A percentile compares a stretch with the other conserved stretches of the same genome.
Evolutionary conservation across 1,140 invertebrate species (phyloP).

Genomic region (Drosophila arizonae): DNA sequence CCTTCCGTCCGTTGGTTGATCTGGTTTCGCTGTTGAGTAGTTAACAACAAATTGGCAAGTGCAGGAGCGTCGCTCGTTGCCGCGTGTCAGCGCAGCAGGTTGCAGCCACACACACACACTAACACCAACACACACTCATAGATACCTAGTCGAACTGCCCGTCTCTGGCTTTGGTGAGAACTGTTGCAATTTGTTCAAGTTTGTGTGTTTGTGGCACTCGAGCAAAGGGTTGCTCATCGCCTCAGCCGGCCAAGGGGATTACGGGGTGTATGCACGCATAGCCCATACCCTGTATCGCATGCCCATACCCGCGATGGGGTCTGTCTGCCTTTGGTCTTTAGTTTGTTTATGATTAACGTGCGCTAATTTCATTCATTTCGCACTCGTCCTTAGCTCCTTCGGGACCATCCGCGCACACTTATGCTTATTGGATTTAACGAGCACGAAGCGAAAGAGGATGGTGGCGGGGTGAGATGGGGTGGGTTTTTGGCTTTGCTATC

Average conservation of each 20-base stretch:
- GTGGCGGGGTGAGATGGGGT: not conserved
- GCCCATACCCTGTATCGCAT: not conserved
- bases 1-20: not conserved
- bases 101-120: conserved; percentile 16
- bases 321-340: conserved; percentile 2
- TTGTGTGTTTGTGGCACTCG: not conserved
- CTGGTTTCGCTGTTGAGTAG: conserved; percentile 63
- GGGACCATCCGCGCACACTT: conserved; percentile 61
- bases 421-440: conserved; percentile 68
- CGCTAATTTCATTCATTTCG: conserved; percentile 78
- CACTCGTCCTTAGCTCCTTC: conserved; percentile 50
- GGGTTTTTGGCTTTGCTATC: conserved; percentile 33
- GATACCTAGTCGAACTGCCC: not conserved
- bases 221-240: conserved; percentile 46
- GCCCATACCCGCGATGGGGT: too few species aligned
- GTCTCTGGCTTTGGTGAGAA: conserved; percentile 51
- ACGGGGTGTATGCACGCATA: not conserved
- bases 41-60: conserved; percentile 75
- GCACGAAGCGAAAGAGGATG: not conserved
- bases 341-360: conserved; percentile 79
- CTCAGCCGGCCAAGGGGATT: conserved; percentile 12
- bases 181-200: conserved; percentile 70
- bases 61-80: conserved; percentile 38
- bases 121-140: conserved; percentile 3
- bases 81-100: conserved; percentile 71